A percentile compares a stretch with the other conserved stretches of the same genome.
Evolutionary conservation across 1,140 invertebrate genomes (phyloP).

Genomic region (Drosophila prosaltans): DNA sequence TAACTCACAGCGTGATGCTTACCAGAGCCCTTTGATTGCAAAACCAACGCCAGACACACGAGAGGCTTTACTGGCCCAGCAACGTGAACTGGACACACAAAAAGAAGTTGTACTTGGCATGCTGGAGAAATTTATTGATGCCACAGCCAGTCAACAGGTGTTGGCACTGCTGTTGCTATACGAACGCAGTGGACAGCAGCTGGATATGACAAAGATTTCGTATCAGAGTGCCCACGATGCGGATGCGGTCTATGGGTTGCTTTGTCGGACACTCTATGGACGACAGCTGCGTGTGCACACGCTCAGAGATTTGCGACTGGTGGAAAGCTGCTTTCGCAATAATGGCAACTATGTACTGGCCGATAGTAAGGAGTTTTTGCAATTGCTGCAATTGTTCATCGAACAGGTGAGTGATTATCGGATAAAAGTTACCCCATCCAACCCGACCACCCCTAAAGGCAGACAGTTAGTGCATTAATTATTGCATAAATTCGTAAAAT

Average conservation of each 20-base stretch:
- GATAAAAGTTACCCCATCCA: slow-evolving; percentile 23
- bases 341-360: slow-evolving; percentile 78
- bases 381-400: slow-evolving; percentile 71
- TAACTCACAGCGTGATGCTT: slow-evolving; percentile 27
- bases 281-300: slow-evolving; percentile 56
- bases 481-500: slow-evolving; percentile 40
- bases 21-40: slow-evolving; percentile 50
- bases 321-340: slow-evolving; percentile 74
- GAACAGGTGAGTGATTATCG: slow-evolving; percentile 64
- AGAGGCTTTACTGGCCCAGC: slow-evolving; percentile 60
- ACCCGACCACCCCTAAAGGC: slow-evolving; percentile 22
- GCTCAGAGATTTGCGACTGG: slow-evolving; percentile 52
- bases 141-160: slow-evolving; percentile 70
- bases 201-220: slow-evolving; percentile 34
- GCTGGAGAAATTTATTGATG: slow-evolving; percentile 80
- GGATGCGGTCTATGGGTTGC: slow-evolving; percentile 59
- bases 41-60: slow-evolving; percentile 55
- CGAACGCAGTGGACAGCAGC: slow-evolving; percentile 70
- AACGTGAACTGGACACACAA: slow-evolving; percentile 77
- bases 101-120: slow-evolving; percentile 81
- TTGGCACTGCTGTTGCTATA: slow-evolving; percentile 68
- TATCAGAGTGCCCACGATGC: slow-evolving; percentile 64
- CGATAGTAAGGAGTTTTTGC: slow-evolving; percentile 76
- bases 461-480: slow-evolving; percentile 44
- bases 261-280: slow-evolving; percentile 49